Evolutionary conservation across 2,888 invertebrate species (phyloP).

Genomic region (Sarcophaga rosellei): DNA sequence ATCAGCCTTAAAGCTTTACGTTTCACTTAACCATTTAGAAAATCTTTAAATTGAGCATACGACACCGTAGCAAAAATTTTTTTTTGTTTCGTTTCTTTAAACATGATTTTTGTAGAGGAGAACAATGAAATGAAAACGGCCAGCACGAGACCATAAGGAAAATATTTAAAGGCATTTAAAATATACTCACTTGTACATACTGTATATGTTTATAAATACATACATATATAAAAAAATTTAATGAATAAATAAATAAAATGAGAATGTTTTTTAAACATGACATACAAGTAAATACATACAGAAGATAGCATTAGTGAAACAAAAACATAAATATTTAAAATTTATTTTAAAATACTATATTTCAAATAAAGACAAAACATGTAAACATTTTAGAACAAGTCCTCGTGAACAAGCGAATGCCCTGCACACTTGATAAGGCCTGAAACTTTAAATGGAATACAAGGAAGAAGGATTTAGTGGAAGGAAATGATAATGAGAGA

Average conservation of each 20-base stretch:
- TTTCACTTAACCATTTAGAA: conserved; percentile 38
- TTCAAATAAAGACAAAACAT: not conserved
- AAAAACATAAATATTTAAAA: conserved; percentile 24
- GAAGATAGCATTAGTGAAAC: conserved; percentile 16
- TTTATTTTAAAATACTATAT: not conserved
- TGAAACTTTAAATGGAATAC: too few species aligned
- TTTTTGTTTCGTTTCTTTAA: conserved; percentile 31
- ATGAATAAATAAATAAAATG: not conserved
- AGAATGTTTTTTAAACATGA: conserved; percentile 13
- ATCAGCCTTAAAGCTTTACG: conserved; percentile 29
- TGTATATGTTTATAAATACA: too few species aligned
- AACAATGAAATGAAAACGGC: conserved; percentile 27
- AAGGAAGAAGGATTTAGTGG: too few species aligned
- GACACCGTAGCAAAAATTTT: conserved; percentile 48
- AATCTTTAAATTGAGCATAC: conserved; percentile 50
- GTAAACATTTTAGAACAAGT: not conserved
- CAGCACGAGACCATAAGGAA: conserved; percentile 44
- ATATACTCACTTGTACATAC: not conserved
- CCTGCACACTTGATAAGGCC: not conserved
- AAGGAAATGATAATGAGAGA: too few species aligned
- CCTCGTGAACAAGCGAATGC: not conserved
- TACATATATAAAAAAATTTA: not conserved
- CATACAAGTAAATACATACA: not conserved
- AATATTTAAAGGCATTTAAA: conserved; percentile 25
- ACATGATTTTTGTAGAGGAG: conserved; percentile 16